phyloP scores from a whole-genome alignment of 2,888 invertebrate genomes.

The Herminia tarsipennalis region DNA sequence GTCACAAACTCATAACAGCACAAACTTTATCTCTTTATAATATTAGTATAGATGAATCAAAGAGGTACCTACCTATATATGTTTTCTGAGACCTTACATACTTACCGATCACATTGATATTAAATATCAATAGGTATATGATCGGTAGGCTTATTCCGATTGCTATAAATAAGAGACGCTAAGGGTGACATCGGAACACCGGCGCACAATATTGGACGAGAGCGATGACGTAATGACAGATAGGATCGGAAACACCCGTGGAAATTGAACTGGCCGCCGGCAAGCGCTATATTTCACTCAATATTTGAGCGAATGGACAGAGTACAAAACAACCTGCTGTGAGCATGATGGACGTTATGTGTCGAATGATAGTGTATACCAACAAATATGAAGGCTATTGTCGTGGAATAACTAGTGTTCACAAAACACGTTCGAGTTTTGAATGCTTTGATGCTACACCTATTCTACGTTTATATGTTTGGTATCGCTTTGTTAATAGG shows the following conservation, averaged over 20 bases:
- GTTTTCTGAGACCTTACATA: too few species aligned
- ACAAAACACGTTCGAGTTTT: not conserved
- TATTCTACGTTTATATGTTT: not conserved
- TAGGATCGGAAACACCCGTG: constrained; percentile 56
- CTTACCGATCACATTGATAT: not conserved
- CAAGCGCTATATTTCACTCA: constrained; percentile 65
- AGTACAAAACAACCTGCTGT: constrained; percentile 74
- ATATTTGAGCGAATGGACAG: constrained; percentile 63
- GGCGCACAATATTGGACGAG: constrained; percentile 53
- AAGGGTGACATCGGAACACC: constrained; percentile 48
- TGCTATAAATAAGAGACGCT: constrained; percentile 56
- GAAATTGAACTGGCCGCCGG: constrained; percentile 61
- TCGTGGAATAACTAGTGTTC: constrained; percentile 34
- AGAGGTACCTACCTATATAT: too few species aligned
- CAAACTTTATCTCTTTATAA: too few species aligned
- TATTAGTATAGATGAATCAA: too few species aligned
- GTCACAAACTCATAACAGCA: too few species aligned
- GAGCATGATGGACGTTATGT: constrained; percentile 65
- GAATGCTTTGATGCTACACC: not conserved
- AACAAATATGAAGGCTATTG: constrained; percentile 47
- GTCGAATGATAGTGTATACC: constrained; percentile 34
- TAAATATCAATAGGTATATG: not conserved
- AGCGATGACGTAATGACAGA: constrained; percentile 71
- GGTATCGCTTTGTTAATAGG: not conserved
- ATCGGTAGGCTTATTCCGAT: constrained; percentile 16